These are phyloP conservation scores for Lutjanus erythropterus DNA, from an alignment of 2,113 vertebrate species.

Conservation along the genomic window DNA sequence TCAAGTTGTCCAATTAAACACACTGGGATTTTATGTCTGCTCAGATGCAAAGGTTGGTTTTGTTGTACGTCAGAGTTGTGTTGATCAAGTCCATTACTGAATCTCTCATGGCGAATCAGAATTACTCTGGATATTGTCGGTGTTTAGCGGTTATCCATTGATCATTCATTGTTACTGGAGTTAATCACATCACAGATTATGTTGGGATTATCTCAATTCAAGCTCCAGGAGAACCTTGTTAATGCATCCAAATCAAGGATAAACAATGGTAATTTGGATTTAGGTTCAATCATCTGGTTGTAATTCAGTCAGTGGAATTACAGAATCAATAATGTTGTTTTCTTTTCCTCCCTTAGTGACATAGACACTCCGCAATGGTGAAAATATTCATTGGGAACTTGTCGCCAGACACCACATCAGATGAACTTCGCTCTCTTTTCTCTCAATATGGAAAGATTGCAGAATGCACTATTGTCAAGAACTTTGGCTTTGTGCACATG, in stretches of 20 bases:
- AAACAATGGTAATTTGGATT: neutral
- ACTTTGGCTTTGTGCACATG: slow-evolving; percentile 98
- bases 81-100: neutral
- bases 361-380: slow-evolving; percentile 88
- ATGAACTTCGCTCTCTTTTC: slow-evolving; percentile 93
- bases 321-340: neutral
- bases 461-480: slow-evolving; percentile 97
- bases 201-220: neutral
- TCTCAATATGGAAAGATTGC: slow-evolving; percentile 96
- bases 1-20: too few relatives aligned
- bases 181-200: neutral
- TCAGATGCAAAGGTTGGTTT: too few relatives aligned
- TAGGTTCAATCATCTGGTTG: neutral
- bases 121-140: neutral
- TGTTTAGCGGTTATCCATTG: neutral
- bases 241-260: neutral
- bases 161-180: neutral
- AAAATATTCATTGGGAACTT: slow-evolving; percentile 98
- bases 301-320: neutral
- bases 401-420: slow-evolving; percentile 91
- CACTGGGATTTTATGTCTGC: too few relatives aligned
- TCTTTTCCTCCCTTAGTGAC: slow-evolving; percentile 36
- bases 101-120: neutral
- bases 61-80: neutral
- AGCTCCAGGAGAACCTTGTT: neutral